phyloP scores from a whole-genome alignment of 2,113 vertebrate species.

The Nannospalax galili region DNA sequence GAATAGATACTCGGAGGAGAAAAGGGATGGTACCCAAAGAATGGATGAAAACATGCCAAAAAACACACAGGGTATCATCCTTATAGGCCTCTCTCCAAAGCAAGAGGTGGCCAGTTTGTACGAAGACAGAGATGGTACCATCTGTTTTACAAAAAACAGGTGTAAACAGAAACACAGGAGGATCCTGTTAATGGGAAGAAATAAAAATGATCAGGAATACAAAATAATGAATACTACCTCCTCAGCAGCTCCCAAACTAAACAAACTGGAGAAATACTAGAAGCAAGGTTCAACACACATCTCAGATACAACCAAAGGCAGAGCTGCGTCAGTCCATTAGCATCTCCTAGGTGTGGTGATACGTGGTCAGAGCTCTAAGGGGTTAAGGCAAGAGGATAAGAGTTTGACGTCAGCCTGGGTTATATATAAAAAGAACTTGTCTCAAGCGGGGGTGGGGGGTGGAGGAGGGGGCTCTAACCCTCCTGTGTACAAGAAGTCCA shows the following conservation, averaged over 20 bases:
- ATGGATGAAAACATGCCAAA: background rate
- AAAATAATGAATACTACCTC: background rate
- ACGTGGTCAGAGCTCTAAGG: background rate
- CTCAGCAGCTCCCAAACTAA: background rate
- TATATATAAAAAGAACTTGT: background rate
- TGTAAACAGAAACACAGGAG: background rate
- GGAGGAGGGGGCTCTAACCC: rapidly evolving
- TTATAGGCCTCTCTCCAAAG: rapidly evolving
- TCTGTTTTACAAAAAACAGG: background rate
- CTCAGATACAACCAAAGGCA: background rate
- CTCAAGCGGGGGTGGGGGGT: too few relatives aligned
- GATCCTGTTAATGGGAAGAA: rapidly evolving
- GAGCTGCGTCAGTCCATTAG: background rate
- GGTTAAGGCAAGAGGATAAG: background rate
- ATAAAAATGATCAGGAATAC: background rate
- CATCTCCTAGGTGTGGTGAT: background rate
- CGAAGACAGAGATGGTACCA: too few relatives aligned
- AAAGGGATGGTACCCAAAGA: rapidly evolving
- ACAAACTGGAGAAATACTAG: background rate
- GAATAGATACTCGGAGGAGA: background rate
- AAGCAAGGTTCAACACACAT: background rate
- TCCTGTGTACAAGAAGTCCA: background rate
- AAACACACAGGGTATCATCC: background rate
- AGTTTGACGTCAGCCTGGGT: background rate
- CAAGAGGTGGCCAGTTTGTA: background rate